These are phyloP conservation scores for Castor canadensis DNA, from an alignment of 2,113 vertebrate genomes.

Conservation along the genomic window DNA sequence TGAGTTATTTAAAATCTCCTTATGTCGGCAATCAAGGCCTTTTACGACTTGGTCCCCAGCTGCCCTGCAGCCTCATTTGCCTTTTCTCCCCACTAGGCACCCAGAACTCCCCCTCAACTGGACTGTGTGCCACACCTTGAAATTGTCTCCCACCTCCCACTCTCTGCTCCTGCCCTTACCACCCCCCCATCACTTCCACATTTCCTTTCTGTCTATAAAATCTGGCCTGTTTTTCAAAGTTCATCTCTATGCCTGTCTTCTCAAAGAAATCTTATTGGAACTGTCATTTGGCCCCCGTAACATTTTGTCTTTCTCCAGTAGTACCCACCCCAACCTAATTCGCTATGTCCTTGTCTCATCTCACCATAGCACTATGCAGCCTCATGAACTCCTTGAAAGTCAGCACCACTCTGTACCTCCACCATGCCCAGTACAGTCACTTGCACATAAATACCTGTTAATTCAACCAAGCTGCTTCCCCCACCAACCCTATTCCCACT, in stretches of 20 bases:
- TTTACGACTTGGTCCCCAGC: background rate
- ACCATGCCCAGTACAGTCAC: background rate
- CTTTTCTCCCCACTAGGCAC: accelerated
- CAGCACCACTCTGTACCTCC: background rate
- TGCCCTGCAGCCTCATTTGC: background rate
- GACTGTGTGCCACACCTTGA: accelerated
- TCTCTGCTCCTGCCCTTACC: background rate
- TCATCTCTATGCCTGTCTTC: background rate
- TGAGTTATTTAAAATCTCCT: background rate
- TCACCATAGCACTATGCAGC: no score
- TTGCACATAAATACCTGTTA: constrained; percentile 49
- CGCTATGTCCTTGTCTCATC: background rate
- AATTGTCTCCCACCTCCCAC: background rate
- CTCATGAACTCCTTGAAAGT: background rate
- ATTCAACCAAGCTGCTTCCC: constrained; percentile 47
- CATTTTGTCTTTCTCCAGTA: background rate
- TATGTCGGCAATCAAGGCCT: background rate
- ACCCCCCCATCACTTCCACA: background rate
- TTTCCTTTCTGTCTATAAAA: background rate
- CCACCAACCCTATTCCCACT: constrained; percentile 28
- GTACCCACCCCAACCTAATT: no score
- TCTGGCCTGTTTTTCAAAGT: background rate
- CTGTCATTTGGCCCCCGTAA: background rate
- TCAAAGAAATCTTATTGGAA: background rate
- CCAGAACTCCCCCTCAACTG: background rate